phyloP scores from a whole-genome alignment of 2,888 invertebrate species.

The Galeruca laticollis region DNA sequence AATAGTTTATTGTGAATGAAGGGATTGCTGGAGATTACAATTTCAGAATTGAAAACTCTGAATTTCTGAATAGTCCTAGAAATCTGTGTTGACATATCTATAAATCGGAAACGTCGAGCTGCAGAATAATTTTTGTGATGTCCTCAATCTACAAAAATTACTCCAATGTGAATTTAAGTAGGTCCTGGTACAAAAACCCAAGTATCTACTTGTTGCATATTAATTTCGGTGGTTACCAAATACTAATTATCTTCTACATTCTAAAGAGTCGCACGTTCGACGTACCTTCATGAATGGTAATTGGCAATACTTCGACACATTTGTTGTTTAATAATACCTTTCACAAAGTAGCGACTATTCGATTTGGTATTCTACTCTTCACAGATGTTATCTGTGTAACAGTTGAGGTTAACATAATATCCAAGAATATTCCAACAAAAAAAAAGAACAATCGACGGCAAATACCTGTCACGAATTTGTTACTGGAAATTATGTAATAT shows the following conservation, averaged over 20 bases:
- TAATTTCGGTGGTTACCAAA: background rate
- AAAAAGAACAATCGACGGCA: background rate
- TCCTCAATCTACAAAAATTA: too few species aligned
- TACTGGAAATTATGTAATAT: too few species aligned
- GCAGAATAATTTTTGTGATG: too few species aligned
- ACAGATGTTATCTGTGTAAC: background rate
- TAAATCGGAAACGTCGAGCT: too few species aligned
- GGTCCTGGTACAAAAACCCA: background rate
- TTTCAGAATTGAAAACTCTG: too few species aligned
- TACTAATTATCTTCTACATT: background rate
- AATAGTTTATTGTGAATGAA: too few species aligned
- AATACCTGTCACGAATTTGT: too few species aligned
- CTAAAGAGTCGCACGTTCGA: background rate
- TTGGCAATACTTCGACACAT: background rate
- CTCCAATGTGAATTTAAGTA: background rate
- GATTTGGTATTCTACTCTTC: constrained; percentile 7
- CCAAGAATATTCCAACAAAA: background rate
- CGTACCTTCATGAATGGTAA: background rate
- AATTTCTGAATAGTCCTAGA: too few species aligned
- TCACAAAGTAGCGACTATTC: constrained; percentile 6
- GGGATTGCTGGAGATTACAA: too few species aligned
- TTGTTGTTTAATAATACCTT: background rate
- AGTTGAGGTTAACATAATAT: background rate
- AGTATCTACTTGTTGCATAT: background rate
- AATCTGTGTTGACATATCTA: too few species aligned